Evolutionary conservation across 2,888 invertebrate genomes (phyloP), one percentile per base, ranked within the genome.

Genomic region (Julus scanicus): DNA sequence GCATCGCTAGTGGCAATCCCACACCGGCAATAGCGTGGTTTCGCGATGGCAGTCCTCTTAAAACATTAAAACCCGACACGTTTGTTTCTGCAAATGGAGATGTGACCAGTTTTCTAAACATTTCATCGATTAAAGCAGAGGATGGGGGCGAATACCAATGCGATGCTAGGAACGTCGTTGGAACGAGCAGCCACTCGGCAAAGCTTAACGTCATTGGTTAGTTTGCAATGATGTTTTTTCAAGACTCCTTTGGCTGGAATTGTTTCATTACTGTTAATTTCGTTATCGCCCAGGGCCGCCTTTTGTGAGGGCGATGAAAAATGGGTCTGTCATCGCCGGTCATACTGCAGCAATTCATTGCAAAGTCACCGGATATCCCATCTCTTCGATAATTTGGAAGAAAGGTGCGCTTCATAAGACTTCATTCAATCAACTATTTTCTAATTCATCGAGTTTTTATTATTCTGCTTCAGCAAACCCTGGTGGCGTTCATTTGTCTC

Each of bases 321-420:
- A 90, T 88, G 88, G 90, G 17, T 89, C 90, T 0, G 90, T 90
- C 40, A 87, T 90, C n/a, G 88, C 90, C 11, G 90, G 90, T 15
- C 90, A 91, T 49, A 90, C 90, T 20, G 89, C 92, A 48, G 89
- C 90, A 0, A 90, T 93, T 9, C 89, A 90, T 48, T 93, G 93
- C 89, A 91, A 92, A 87, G 92, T 92, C 29, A 91, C 92, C 3
- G 93, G 92, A n/a, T 92, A 91, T 90, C 92, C 93, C 5, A 90
- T 92, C 29, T 90, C 91, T 85, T 90, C 90, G 8, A 91, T 92
- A 39, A 90, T 90, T 4, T 93, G 93, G 93, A 91, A 90, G 80
- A 91, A 91, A 92, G 92, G 92, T 92, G 89, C 89, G 44, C 44
- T 44, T 44, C 6, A 44, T 44, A 8, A 44, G 0, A 44, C 44